Conservation (phyloP, 2,113 vertebrate genomes). For the Platanista minor region DNA sequence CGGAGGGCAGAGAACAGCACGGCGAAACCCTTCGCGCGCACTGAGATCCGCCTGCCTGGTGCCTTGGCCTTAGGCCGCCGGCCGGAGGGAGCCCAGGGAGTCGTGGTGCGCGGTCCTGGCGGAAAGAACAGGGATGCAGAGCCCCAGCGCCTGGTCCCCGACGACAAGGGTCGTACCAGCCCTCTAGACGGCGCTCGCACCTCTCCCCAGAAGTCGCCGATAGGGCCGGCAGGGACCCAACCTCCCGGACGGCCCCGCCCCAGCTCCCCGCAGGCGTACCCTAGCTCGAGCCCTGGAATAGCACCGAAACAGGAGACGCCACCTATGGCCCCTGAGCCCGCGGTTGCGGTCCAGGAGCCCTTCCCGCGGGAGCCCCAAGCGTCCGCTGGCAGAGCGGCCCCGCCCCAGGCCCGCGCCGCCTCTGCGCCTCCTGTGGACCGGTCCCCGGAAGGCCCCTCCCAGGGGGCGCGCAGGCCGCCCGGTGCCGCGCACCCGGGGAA, state of each 20-base stretch:
- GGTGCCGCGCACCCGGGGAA: slow-evolving; percentile 78
- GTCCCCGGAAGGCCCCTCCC: background rate
- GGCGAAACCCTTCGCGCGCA: slow-evolving; percentile 70
- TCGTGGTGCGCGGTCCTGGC: background rate
- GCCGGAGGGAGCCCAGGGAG: background rate
- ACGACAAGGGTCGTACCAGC: slow-evolving; percentile 7
- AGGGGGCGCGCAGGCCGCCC: background rate
- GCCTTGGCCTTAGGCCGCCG: slow-evolving; percentile 1
- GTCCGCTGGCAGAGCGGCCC: background rate
- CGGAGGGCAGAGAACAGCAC: slow-evolving; percentile 70
- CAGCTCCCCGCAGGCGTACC: slow-evolving; percentile 6
- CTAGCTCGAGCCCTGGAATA: background rate
- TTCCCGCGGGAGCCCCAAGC: background rate
- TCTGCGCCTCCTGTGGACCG: slow-evolving; percentile 65
- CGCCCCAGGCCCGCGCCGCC: slow-evolving; percentile 52
- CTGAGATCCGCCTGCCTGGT: slow-evolving; percentile 70
- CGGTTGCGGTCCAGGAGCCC: background rate
- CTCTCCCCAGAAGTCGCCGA: background rate
- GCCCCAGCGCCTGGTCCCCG: background rate
- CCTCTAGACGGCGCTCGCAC: slow-evolving; percentile 33
- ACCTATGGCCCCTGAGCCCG: background rate
- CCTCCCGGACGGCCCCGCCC: background rate
- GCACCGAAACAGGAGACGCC: background rate
- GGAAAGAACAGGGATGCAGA: background rate
- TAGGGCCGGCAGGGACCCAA: background rate